A percentile compares a stretch with the other conserved stretches of the same genome.
These are phyloP conservation scores for Larimichthys polyactis DNA, from an alignment of 2,113 vertebrate species.

Conservation along the genomic window DNA sequence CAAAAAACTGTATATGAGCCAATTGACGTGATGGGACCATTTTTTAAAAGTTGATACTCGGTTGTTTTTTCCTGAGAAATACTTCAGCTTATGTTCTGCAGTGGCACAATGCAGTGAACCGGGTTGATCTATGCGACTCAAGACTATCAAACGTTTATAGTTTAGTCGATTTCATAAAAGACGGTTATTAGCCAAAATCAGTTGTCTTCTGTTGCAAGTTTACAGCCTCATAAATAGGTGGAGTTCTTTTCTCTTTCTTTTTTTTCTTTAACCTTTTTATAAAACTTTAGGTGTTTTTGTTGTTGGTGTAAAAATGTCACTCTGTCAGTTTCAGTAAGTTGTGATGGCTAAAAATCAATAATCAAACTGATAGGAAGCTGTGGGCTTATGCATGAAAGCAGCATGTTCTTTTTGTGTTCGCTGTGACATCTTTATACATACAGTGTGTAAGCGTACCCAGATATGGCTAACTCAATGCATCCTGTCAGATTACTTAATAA, in stretches of 20 bases:
- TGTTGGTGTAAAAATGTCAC: not conserved
- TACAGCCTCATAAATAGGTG: slow-evolving; percentile 9
- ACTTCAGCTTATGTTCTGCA: slow-evolving; percentile 8
- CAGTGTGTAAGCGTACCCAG: not conserved
- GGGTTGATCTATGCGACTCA: not conserved
- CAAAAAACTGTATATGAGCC: slow-evolving; percentile 41
- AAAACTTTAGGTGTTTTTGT: not conserved
- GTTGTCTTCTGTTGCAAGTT: slow-evolving; percentile 18
- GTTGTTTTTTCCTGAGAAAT: not conserved
- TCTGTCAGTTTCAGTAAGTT: too few relatives aligned
- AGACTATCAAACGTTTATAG: slow-evolving; percentile 9
- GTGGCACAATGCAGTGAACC: not conserved
- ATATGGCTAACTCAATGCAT: not conserved
- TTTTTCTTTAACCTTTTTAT: not conserved
- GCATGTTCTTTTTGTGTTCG: not conserved
- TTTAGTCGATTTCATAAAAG: slow-evolving; percentile 9
- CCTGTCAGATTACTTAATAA: slow-evolving; percentile 16
- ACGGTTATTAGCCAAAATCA: slow-evolving; percentile 6
- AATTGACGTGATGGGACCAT: slow-evolving; percentile 8
- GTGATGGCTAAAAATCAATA: too few relatives aligned
- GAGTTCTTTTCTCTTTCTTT: not conserved
- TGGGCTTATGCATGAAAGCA: not conserved
- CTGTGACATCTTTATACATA: not conserved
- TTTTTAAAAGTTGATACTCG: slow-evolving; percentile 22
- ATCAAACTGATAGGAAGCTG: not conserved